phyloP scores from a whole-genome alignment of 92 coral and sea anemone genomes.

The Epizoanthus rinbou region DNA sequence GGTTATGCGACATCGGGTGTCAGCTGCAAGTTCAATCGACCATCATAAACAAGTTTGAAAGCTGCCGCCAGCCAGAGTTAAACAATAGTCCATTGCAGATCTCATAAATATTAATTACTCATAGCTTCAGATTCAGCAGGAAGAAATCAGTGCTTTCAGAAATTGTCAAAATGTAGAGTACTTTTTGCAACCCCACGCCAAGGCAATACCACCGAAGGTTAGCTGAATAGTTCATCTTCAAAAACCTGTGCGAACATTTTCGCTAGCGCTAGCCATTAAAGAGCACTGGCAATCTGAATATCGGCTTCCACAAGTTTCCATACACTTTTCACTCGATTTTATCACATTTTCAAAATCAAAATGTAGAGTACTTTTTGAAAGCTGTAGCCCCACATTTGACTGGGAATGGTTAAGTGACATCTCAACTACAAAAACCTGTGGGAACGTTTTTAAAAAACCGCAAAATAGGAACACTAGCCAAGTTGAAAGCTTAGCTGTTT shows the following conservation, averaged over 20 bases:
- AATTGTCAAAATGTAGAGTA: constrained; percentile 14
- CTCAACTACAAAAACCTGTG: too few relatives aligned
- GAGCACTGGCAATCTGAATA: constrained; percentile 1
- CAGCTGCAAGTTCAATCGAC: not conserved
- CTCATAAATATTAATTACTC: not conserved
- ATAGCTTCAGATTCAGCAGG: not conserved
- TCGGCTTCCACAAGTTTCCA: not conserved
- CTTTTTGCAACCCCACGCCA: constrained; percentile 18
- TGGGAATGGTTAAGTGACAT: too few relatives aligned
- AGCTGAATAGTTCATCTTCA: not conserved
- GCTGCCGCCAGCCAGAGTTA: too few relatives aligned
- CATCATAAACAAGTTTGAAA: not conserved
- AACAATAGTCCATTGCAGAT: too few relatives aligned
- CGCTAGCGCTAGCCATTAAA: not conserved
- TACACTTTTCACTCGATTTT: not conserved
- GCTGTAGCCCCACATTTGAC: too few relatives aligned
- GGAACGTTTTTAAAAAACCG: too few relatives aligned
- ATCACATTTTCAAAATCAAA: not conserved
- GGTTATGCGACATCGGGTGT: not conserved
- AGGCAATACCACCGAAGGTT: not conserved
- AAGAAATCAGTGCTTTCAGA: not conserved
- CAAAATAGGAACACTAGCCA: too few relatives aligned
- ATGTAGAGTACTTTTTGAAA: not conserved
- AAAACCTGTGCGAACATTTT: constrained; percentile 12
- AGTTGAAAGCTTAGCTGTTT: too few relatives aligned